phyloP scores from a whole-genome alignment of 2,113 vertebrate species.

The Anolis sagrei region DNA sequence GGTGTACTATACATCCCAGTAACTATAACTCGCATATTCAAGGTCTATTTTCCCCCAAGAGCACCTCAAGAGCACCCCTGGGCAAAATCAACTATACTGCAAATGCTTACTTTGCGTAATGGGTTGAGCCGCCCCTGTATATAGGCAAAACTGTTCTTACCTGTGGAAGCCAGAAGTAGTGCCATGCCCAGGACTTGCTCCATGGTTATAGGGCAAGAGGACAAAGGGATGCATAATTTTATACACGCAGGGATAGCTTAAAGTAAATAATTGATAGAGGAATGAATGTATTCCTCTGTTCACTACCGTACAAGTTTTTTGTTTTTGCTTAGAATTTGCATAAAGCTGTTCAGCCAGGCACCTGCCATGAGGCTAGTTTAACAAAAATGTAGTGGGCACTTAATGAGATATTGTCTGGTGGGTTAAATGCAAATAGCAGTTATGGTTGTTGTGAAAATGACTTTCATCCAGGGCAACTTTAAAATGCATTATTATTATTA shows the following conservation, averaged over 20 bases:
- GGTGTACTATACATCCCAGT: no score
- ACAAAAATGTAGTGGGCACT: neutral
- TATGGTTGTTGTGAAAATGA: neutral
- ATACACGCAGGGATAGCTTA: neutral
- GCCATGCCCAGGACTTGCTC: neutral
- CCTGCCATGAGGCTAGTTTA: neutral
- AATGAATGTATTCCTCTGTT: neutral
- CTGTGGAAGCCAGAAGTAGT: neutral
- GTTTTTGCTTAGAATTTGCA: neutral
- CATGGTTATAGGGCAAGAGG: neutral
- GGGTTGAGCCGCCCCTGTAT: no score
- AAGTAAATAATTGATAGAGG: constrained; percentile 8
- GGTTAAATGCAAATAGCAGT: neutral
- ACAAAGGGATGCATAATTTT: neutral
- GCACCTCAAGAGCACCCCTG: no score
- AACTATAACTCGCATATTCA: no score
- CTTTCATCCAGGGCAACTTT: neutral
- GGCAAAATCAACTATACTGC: no score
- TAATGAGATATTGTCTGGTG: neutral
- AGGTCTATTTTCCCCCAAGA: no score
- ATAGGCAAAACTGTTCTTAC: neutral
- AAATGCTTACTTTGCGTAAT: no score
- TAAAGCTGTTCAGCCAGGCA: neutral
- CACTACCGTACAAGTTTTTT: neutral
- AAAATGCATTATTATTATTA: no score